These are phyloP conservation scores for Athalia circularis DNA, from an alignment of 2,888 invertebrate genomes.

Conservation along the genomic window DNA sequence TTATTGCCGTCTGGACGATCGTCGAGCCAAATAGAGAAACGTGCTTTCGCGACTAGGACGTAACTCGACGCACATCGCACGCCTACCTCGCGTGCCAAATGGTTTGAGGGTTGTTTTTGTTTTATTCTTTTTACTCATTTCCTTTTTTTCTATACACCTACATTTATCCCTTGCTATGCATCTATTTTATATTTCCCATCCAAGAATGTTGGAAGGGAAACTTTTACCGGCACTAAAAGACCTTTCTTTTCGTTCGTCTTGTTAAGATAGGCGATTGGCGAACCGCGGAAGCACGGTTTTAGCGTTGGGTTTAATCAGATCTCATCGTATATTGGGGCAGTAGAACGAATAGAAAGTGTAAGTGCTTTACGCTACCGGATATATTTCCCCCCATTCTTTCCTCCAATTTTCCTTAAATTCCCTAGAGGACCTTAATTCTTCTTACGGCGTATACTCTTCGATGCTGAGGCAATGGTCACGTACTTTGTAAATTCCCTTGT, in stretches of 20 bases:
- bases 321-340: not conserved
- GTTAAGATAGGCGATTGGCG: conserved; percentile 36
- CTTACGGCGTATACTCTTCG: too few relatives aligned
- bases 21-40: too few relatives aligned
- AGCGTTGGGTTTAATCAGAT: conserved; percentile 35
- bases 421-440: too few relatives aligned
- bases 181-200: conserved; percentile 9
- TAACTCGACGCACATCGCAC: too few relatives aligned
- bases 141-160: not conserved
- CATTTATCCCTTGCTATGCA: conserved; percentile 14
- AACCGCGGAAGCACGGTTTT: conserved; percentile 29
- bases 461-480: too few relatives aligned
- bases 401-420: not conserved
- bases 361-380: not conserved
- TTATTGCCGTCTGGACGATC: too few relatives aligned
- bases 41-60: too few relatives aligned
- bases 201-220: conserved; percentile 1
- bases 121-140: not conserved
- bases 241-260: conserved; percentile 3
- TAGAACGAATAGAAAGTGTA: conserved; percentile 10
- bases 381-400: not conserved
- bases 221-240: conserved; percentile 36
- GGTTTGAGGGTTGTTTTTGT: too few relatives aligned
- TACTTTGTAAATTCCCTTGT: too few relatives aligned
- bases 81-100: too few relatives aligned